These are phyloP conservation scores for Tragelaphus scriptus DNA, from an alignment of 2,113 vertebrate species.

Conservation along the genomic window DNA sequence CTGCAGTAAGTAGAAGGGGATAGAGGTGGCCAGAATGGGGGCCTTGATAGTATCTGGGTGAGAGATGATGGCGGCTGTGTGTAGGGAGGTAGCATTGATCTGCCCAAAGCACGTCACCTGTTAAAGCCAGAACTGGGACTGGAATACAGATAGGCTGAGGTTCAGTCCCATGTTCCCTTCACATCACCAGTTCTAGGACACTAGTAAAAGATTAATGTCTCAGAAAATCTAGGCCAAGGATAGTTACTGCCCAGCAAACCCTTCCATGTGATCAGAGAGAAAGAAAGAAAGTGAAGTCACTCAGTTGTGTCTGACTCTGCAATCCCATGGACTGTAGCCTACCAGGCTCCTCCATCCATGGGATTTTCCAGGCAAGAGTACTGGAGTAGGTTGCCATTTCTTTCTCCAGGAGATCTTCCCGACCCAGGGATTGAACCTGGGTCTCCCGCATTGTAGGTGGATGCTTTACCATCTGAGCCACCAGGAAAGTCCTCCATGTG, in stretches of 20 bases:
- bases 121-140: background rate
- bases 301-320: background rate
- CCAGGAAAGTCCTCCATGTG: background rate
- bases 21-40: background rate
- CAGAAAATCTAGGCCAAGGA: slow-evolving; percentile 10
- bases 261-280: background rate
- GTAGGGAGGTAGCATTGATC: background rate
- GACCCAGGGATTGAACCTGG: background rate
- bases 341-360: background rate
- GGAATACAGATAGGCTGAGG: background rate
- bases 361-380: background rate
- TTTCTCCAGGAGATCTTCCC: background rate
- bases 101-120: background rate
- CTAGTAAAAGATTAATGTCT: background rate
- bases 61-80: background rate
- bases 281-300: background rate
- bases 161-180: background rate
- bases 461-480: background rate
- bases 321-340: background rate
- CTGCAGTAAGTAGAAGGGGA: background rate
- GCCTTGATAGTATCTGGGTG: background rate
- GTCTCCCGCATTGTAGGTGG: background rate
- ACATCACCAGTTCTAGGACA: background rate
- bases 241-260: background rate
- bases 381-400: background rate